Percentiles rank a stretch among this genome's conserved stretches.
Conservation (phyloP, 2,888 invertebrate species). For the Pediacus dermestoides region DNA sequence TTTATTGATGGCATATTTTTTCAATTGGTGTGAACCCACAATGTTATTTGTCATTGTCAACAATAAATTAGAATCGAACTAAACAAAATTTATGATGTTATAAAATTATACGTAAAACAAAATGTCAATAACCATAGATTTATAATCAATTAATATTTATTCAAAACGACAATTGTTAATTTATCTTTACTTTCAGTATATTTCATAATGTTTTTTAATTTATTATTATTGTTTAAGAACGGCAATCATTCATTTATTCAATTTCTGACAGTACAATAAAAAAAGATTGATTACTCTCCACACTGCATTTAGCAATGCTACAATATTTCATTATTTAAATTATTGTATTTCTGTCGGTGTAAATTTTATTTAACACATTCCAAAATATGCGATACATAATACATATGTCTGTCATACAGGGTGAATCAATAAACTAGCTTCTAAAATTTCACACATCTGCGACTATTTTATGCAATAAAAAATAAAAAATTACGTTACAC, state of each 20-base stretch:
- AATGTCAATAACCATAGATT: constrained; percentile 5
- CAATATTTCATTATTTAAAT: constrained; percentile 1
- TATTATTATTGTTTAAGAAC: constrained; percentile 7
- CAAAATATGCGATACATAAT: too few species aligned
- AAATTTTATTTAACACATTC: too few species aligned
- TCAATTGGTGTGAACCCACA: too few species aligned
- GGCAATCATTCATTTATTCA: constrained; percentile 6
- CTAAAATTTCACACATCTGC: too few species aligned
- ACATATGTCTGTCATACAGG: too few species aligned
- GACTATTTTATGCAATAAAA: too few species aligned
- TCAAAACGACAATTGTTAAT: constrained; percentile 8
- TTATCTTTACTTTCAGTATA: constrained; percentile 7
- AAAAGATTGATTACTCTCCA: constrained; percentile 6
- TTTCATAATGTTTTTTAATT: constrained; percentile 7
- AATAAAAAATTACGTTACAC: too few species aligned
- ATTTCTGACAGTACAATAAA: constrained; percentile 6
- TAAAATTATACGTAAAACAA: constrained; percentile 3
- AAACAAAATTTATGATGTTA: too few species aligned
- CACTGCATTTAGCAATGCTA: constrained; percentile 3
- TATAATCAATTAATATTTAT: constrained; percentile 8
- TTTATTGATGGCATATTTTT: too few species aligned
- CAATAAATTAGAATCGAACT: too few species aligned
- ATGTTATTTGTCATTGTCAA: too few species aligned
- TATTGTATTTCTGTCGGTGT: neutral
- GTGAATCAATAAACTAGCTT: too few species aligned